Conservation (phyloP, 2,888 invertebrate genomes). For the Oeneis ivallda region DNA sequence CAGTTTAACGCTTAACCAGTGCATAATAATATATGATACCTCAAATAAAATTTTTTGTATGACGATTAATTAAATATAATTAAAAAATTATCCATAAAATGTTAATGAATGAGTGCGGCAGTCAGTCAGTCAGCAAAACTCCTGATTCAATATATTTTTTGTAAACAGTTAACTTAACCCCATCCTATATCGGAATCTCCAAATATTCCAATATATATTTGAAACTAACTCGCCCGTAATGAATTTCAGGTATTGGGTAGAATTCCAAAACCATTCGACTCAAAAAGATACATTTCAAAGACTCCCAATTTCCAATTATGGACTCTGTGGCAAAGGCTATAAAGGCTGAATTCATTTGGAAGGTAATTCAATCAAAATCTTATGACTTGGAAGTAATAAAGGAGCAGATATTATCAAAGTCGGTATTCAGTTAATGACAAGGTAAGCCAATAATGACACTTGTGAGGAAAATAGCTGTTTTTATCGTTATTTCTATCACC, state of each 20-base stretch:
- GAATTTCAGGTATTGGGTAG: constrained; percentile 16
- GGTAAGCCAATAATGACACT: constrained; percentile 21
- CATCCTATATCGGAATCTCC: constrained; percentile 8
- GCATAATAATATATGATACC: too few species aligned
- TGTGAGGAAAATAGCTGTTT: constrained; percentile 14
- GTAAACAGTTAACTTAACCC: constrained; percentile 1
- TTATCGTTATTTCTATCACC: constrained; percentile 10
- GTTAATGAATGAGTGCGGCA: too few species aligned
- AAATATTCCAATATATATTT: constrained; percentile 22
- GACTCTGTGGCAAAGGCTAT: neutral
- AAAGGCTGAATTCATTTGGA: constrained; percentile 11
- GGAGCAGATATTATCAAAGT: constrained; percentile 29
- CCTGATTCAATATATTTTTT: constrained; percentile 1
- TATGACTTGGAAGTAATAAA: constrained; percentile 30
- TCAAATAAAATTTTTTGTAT: too few species aligned
- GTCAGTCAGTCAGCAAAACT: too few species aligned
- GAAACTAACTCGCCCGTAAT: constrained; percentile 15
- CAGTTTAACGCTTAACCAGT: too few species aligned
- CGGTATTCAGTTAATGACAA: constrained; percentile 25
- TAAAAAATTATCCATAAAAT: too few species aligned
- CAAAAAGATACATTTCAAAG: constrained; percentile 5
- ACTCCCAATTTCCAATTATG: neutral
- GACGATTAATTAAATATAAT: too few species aligned
- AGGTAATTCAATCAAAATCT: constrained; percentile 30
- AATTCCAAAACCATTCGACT: constrained; percentile 10